Base-by-base conservation (phyloP, 2,113 vertebrate genomes). In the Agelaius tricolor region DNA sequence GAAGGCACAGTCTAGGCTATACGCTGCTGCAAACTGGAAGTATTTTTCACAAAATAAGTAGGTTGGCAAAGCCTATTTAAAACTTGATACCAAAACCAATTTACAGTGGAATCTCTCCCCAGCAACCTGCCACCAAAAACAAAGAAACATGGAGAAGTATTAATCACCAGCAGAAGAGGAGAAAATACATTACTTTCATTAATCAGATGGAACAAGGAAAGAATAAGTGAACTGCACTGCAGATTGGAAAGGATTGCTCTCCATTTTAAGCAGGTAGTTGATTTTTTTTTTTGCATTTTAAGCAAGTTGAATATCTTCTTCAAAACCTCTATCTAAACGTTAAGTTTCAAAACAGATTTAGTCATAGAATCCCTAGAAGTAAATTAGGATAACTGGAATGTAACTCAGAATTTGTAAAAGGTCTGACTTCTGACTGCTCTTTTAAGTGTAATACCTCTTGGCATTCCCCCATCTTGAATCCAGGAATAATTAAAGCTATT, bases 401-500 rank as follows among this genome's bases (percentile, higher is more conserved):
- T 52, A 78, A 69, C 31, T 22, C 72, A 79, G 49, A 91, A 85
- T 91, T 94, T 95, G 71, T 87, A 73, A 91, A 82, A 93, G 84
- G 26, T 79, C 67, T 89, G 71, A 89, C 37, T 94, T 94, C 74
- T 87, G 68, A 73, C 37, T 11, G 3, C 26, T 22, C 15, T 75
- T 20, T 0, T 72, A 73, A 82, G 22, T 61, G 23, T 33, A 87
- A 92, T 87, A 90, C 52, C 43, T 86, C 65, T 75, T 87, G 76
- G 52, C 41, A 90, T 63, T 87, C 65, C 58, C 39, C 54, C 68
- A 41, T 69, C 62, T 68, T 31, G 18, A 78, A 87, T 87, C 41
- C 69, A 94, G 46, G 62, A 95, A 89, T 78, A 92, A 92, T 89
- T 95, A 84, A 82, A 93, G 41, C 24, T 87, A 89, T 84, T 89